Conservation (phyloP, 2,888 invertebrate species). For the Nycteola revayana region DNA sequence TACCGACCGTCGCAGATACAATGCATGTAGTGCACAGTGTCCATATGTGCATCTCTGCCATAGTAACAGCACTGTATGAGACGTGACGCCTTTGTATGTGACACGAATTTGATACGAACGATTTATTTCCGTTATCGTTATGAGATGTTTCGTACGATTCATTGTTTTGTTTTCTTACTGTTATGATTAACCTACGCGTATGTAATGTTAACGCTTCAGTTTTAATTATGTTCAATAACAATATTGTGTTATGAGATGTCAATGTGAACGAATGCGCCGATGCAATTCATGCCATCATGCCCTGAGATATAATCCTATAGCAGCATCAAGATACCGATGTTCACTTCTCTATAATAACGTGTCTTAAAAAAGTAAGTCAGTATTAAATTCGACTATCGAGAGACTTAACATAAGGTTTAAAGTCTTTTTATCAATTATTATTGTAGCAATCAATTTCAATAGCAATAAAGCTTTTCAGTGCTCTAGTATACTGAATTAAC, state of each 20-base stretch:
- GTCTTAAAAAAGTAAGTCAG: slow-evolving; percentile 24
- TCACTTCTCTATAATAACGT: slow-evolving; percentile 18
- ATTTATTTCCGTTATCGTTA: slow-evolving; percentile 36
- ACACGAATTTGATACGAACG: slow-evolving; percentile 37
- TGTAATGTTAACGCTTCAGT: slow-evolving; percentile 43
- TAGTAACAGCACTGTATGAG: slow-evolving; percentile 60
- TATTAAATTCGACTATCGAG: slow-evolving; percentile 16
- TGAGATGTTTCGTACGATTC: slow-evolving; percentile 31
- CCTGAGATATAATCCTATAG: slow-evolving; percentile 27
- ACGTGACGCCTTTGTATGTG: slow-evolving; percentile 58
- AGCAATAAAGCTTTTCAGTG: slow-evolving; percentile 19
- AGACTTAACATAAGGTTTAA: too few relatives aligned
- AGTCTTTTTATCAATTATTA: too few relatives aligned
- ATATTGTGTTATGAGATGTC: slow-evolving; percentile 35
- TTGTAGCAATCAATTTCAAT: too few relatives aligned
- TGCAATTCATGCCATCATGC: slow-evolving; percentile 32
- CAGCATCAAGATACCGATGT: slow-evolving; percentile 24
- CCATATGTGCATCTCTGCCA: slow-evolving; percentile 62
- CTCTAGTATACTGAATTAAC: slow-evolving; percentile 19
- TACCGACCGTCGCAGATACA: slow-evolving; percentile 52
- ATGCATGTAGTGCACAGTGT: slow-evolving; percentile 73
- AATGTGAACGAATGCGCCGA: slow-evolving; percentile 48
- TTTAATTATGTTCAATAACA: slow-evolving; percentile 36
- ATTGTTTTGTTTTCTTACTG: slow-evolving; percentile 36
- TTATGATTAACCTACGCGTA: slow-evolving; percentile 45